phyloP scores from a whole-genome alignment of 2,888 invertebrate species.

The Lacanobia wlatinum region DNA sequence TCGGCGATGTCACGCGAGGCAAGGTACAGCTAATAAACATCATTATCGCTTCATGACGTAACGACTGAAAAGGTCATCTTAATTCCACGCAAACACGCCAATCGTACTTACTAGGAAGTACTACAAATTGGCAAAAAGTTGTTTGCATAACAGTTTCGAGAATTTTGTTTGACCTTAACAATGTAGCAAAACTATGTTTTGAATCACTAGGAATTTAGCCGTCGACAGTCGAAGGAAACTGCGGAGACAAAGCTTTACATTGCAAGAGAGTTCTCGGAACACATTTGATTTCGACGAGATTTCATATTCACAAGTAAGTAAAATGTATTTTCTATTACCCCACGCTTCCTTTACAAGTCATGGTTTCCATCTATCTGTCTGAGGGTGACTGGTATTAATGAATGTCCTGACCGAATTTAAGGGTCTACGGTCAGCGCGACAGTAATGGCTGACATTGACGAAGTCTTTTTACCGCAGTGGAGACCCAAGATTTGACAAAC shows the following conservation, averaged over 20 bases:
- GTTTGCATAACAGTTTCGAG: conserved; percentile 73
- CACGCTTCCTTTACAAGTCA: conserved; percentile 10
- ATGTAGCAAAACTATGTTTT: conserved; percentile 45
- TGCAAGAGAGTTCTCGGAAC: conserved; percentile 8
- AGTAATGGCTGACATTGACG: conserved; percentile 47
- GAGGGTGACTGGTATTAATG: conserved; percentile 50
- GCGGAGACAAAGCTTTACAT: conserved; percentile 12
- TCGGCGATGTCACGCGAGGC: conserved; percentile 74
- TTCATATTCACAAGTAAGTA: conserved; percentile 6
- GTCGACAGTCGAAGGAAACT: conserved; percentile 16
- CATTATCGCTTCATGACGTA: conserved; percentile 77
- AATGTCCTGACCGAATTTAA: conserved; percentile 38
- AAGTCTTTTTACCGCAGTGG: conserved; percentile 36
- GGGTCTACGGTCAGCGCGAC: conserved; percentile 31
- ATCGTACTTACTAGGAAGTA: conserved; percentile 68
- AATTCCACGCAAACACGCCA: conserved; percentile 64
- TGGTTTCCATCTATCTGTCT: conserved; percentile 4
- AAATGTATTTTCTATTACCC: conserved; percentile 20
- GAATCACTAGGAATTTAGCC: conserved; percentile 32
- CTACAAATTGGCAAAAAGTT: conserved; percentile 73
- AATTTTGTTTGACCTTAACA: conserved; percentile 57
- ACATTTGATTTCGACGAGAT: conserved; percentile 10
- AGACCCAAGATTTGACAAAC: conserved; percentile 34
- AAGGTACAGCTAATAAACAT: conserved; percentile 77
- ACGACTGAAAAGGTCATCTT: conserved; percentile 74